A percentile compares a stretch with the other conserved stretches of the same genome.
Conservation (phyloP, 2,797 vertebrate genomes). For the Acanthurus tractus region DNA sequence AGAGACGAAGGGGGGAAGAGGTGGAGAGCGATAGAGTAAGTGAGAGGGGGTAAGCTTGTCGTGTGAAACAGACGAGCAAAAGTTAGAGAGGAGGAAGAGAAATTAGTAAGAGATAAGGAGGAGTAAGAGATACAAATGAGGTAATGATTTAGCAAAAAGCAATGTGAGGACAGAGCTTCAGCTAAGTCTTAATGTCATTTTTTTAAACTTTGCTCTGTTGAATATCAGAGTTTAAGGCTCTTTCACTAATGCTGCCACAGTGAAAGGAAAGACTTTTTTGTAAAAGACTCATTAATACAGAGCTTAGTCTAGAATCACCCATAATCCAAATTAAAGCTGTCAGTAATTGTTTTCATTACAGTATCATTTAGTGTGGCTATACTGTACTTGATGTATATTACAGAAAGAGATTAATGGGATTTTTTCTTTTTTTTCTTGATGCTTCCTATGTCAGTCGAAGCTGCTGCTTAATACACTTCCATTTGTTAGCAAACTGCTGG, state of each 20-base stretch:
- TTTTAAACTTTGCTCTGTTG: slow-evolving; percentile 15
- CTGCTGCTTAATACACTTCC: not conserved
- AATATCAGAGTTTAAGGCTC: slow-evolving; percentile 34
- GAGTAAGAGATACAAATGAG: slow-evolving; percentile 52
- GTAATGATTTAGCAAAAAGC: slow-evolving; percentile 63
- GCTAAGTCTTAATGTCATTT: slow-evolving; percentile 24
- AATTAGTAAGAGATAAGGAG: slow-evolving; percentile 27
- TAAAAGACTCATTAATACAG: slow-evolving; percentile 62
- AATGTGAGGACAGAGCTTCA: slow-evolving; percentile 23
- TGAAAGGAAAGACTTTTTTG: slow-evolving; percentile 42
- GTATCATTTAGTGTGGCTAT: slow-evolving; percentile 39
- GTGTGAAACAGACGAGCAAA: slow-evolving; percentile 34
- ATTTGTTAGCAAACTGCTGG: not conserved
- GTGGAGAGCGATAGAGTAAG: slow-evolving; percentile 42
- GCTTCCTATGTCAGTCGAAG: not conserved
- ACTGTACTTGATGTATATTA: slow-evolving; percentile 10
- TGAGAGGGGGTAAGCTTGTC: slow-evolving; percentile 29
- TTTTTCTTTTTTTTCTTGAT: not conserved
- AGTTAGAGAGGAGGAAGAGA: slow-evolving; percentile 36
- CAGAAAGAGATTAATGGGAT: not conserved
- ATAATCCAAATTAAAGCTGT: slow-evolving; percentile 68
- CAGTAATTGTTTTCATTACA: slow-evolving; percentile 62
- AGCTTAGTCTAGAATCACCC: slow-evolving; percentile 62
- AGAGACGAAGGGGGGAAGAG: slow-evolving; percentile 41
- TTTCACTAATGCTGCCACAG: slow-evolving; percentile 4